These are phyloP conservation scores for Caenorhabditis afra DNA, from an alignment of 2,888 invertebrate species.

Conservation along the genomic window DNA sequence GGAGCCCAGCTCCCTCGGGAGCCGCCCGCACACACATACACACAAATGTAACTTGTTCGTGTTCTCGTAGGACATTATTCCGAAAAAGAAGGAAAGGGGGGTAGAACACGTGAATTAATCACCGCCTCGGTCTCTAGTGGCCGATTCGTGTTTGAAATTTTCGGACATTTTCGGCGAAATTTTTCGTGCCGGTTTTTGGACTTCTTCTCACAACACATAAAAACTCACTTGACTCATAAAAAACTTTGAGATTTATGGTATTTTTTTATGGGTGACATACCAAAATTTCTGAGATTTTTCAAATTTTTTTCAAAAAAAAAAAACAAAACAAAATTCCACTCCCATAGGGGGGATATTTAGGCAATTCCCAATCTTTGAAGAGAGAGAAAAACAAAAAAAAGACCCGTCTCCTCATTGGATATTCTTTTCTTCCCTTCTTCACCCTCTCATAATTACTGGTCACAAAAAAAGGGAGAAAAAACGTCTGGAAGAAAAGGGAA, in stretches of 20 bases:
- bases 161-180: background rate
- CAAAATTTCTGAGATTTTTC: conserved; percentile 16
- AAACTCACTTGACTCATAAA: conserved; percentile 22
- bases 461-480: no score
- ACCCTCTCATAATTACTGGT: no score
- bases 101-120: conserved; percentile 55
- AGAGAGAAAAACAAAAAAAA: background rate
- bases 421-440: no score
- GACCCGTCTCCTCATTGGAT: no score
- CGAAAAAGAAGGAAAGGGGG: conserved; percentile 1
- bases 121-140: conserved; percentile 27
- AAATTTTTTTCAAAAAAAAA: background rate
- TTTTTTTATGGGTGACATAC: conserved; percentile 15
- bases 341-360: no score
- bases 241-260: conserved; percentile 24
- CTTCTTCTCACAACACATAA: no score
- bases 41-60: conserved; percentile 40
- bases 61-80: conserved; percentile 37
- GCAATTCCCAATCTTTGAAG: no score
- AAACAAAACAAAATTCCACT: conserved; percentile 14
- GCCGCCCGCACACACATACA: conserved; percentile 20
- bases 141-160: conserved; percentile 29
- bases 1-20: conserved; percentile 43
- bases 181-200: no score
- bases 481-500: no score